Evolutionary conservation across 2,113 vertebrate genomes (phyloP).

Genomic region (Limnothrissa miodon): DNA sequence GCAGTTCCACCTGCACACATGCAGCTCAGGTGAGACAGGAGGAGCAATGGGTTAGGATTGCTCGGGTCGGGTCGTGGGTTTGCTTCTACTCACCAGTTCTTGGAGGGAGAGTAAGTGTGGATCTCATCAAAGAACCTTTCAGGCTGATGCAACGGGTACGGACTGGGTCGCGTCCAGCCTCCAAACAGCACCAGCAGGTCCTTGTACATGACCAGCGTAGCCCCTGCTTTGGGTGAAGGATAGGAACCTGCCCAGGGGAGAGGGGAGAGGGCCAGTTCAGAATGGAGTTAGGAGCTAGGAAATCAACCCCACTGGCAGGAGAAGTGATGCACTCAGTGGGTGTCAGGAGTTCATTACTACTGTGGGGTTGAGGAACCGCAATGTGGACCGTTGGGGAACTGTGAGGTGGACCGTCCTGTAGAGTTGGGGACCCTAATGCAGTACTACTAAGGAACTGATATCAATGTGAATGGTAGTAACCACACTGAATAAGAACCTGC

Average conservation of each 20-base stretch:
- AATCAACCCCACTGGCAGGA: neutral
- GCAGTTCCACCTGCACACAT: constrained; percentile 90
- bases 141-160: constrained; percentile 95
- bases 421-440: no score
- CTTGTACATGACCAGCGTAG: constrained; percentile 93
- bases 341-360: no score
- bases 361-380: no score
- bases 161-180: constrained; percentile 95
- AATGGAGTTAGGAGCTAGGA: neutral
- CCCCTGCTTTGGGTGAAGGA: constrained; percentile 96
- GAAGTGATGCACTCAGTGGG: no score
- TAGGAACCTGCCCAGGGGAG: constrained; percentile 82
- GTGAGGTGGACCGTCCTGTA: no score
- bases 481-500: no score
- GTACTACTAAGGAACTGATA: no score
- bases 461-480: no score
- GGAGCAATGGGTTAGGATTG: neutral
- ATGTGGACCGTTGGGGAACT: no score
- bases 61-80: no score
- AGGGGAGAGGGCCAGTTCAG: neutral
- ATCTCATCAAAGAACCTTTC: constrained; percentile 99
- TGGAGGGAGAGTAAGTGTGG: constrained; percentile 96
- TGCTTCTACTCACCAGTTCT: constrained; percentile 85
- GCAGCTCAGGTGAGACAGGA: no score
- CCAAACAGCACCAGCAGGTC: constrained; percentile 95